A percentile compares a stretch with the other conserved stretches of the same genome.
These are phyloP conservation scores for Indicator maculatus DNA, from an alignment of 2,113 vertebrate species.

Conservation along the genomic window DNA sequence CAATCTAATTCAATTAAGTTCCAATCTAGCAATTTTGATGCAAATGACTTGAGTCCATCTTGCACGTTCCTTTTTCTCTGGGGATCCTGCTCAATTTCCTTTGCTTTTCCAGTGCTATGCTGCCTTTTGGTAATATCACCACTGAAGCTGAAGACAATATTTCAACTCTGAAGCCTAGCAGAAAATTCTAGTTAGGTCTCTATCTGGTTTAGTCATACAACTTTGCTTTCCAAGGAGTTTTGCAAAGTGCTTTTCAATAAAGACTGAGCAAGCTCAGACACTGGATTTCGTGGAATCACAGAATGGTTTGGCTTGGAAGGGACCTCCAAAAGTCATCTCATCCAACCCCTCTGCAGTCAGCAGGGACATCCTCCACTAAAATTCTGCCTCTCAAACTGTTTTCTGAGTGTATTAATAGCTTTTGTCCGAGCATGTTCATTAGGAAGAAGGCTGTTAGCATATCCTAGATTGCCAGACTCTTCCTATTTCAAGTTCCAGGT, in stretches of 20 bases:
- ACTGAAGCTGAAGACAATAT: conserved; percentile 47
- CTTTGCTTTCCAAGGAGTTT: conserved; percentile 35
- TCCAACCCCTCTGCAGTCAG: no score
- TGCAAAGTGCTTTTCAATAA: conserved; percentile 9
- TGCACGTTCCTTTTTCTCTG: conserved; percentile 33
- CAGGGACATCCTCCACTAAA: no score
- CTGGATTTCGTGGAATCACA: neutral
- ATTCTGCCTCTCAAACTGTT: neutral
- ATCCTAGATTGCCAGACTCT: conserved; percentile 2
- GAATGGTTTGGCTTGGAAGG: no score
- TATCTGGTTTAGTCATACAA: conserved; percentile 30
- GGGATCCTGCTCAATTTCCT: conserved; percentile 54
- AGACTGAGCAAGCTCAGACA: conserved; percentile 19
- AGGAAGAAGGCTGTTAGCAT: neutral
- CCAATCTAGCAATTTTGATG: conserved; percentile 32
- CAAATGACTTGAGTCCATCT: conserved; percentile 32
- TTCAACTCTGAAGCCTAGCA: conserved; percentile 54
- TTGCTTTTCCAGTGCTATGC: conserved; percentile 13
- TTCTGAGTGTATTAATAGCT: conserved; percentile 2
- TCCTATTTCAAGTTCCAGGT: neutral
- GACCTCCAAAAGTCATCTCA: no score
- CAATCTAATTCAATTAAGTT: conserved; percentile 58
- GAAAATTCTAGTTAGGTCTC: conserved; percentile 63
- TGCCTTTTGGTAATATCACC: conserved; percentile 46
- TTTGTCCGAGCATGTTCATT: conserved; percentile 18